A percentile compares a stretch with the other conserved stretches of the same genome.
Conservation (phyloP, 2,797 vertebrate genomes). For the Mastacembelus armatus region DNA sequence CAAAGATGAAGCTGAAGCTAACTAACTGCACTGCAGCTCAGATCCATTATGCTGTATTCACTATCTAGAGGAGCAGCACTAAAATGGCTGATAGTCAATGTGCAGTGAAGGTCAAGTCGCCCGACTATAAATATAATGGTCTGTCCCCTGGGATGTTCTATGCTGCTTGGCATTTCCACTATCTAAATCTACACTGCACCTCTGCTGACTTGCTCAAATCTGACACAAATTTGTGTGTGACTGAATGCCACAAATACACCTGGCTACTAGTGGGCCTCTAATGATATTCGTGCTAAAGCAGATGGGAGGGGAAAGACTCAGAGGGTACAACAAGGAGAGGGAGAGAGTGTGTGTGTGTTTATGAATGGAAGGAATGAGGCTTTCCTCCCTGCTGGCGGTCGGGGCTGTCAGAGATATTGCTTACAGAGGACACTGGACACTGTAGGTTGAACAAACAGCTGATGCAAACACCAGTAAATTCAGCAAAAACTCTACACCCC, state of each 20-base stretch:
- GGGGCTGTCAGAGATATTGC: conserved; percentile 41
- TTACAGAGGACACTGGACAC: conserved; percentile 29
- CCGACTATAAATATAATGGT: conserved; percentile 86
- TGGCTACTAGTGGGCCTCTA: conserved; percentile 55
- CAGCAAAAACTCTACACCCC: background rate
- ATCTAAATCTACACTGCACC: conserved; percentile 66
- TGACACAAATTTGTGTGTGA: conserved; percentile 71
- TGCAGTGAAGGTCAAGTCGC: conserved; percentile 85
- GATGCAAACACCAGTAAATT: conserved; percentile 16
- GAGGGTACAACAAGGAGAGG: conserved; percentile 3
- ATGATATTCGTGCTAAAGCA: conserved; percentile 62
- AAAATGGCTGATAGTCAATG: conserved; percentile 83
- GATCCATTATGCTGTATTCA: conserved; percentile 76
- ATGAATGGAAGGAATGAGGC: conserved; percentile 79
- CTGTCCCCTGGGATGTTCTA: conserved; percentile 82
- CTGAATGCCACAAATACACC: conserved; percentile 67
- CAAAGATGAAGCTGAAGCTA: conserved; percentile 73
- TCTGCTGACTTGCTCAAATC: conserved; percentile 71
- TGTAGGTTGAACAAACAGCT: conserved; percentile 28
- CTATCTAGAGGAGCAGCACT: conserved; percentile 73
- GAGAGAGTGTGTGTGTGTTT: conserved; percentile 41
- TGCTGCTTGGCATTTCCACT: conserved; percentile 78
- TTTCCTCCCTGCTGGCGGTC: conserved; percentile 63
- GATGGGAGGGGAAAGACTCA: conserved; percentile 33
- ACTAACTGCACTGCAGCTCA: conserved; percentile 77